Evolutionary conservation across 2,113 vertebrate species (phyloP).

Genomic region (Tragulus kanchil): DNA sequence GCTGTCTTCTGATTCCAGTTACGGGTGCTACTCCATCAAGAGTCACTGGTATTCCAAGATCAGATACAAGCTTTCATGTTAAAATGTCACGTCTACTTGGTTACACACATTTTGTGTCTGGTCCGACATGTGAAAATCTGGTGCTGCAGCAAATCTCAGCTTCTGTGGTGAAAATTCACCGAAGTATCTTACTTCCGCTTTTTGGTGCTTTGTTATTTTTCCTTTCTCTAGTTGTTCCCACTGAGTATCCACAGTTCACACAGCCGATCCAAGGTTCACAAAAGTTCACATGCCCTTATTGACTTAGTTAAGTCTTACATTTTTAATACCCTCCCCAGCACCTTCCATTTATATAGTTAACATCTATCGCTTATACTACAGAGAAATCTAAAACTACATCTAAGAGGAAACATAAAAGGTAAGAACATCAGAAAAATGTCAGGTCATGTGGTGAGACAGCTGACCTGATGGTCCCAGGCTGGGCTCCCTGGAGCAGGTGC

Average conservation of each 20-base stretch:
- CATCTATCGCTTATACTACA: background rate
- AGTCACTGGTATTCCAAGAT: background rate
- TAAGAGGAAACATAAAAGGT: background rate
- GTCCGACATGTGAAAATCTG: background rate
- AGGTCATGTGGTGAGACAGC: background rate
- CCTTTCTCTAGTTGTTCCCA: background rate
- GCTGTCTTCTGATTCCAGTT: background rate
- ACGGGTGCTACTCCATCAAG: background rate
- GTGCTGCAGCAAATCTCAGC: background rate
- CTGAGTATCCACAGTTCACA: background rate
- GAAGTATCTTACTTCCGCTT: background rate
- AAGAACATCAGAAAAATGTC: background rate
- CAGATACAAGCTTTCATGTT: background rate
- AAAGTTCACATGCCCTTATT: background rate
- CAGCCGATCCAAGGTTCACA: background rate
- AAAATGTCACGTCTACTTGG: background rate
- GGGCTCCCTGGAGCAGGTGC: background rate
- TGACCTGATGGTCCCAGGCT: background rate
- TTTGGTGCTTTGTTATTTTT: background rate
- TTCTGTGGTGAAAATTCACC: background rate
- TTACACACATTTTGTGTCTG: background rate
- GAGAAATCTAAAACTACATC: constrained; percentile 6
- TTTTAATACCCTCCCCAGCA: background rate
- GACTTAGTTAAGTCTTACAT: background rate
- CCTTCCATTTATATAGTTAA: background rate